Percentiles rank a stretch among this genome's conserved stretches.
Evolutionary conservation across 2,797 vertebrate genomes (phyloP).

Genomic region (Rhadinocentrus ornatus): DNA sequence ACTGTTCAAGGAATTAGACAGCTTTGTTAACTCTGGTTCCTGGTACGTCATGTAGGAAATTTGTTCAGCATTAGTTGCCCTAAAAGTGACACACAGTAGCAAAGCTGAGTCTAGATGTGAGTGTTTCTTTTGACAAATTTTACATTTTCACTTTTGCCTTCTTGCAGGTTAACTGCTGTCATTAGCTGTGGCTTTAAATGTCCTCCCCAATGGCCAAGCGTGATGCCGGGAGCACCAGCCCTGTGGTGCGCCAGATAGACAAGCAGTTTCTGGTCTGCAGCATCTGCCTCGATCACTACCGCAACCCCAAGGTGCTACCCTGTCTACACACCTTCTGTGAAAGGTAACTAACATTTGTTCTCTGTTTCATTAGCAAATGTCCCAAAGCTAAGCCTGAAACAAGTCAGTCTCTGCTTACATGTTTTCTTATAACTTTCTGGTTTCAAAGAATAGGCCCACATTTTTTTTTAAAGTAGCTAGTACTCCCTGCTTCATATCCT

Average conservation of each 20-base stretch:
- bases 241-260: slow-evolving; percentile 95
- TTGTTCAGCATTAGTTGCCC: slow-evolving; percentile 4
- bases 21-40: slow-evolving; percentile 60
- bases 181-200: slow-evolving; percentile 70
- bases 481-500: slow-evolving; percentile 1
- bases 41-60: slow-evolving; percentile 49
- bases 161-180: slow-evolving; percentile 66
- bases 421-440: slow-evolving; percentile 5
- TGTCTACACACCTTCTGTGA: slow-evolving; percentile 97
- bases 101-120: slow-evolving; percentile 1
- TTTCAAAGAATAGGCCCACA: not conserved
- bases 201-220: slow-evolving; percentile 87
- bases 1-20: slow-evolving; percentile 60
- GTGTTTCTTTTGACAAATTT: not conserved
- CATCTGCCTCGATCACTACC: slow-evolving; percentile 94
- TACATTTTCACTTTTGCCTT: slow-evolving; percentile 21
- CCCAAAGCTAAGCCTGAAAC: slow-evolving; percentile 7
- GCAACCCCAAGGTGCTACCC: slow-evolving; percentile 93
- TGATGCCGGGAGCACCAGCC: slow-evolving; percentile 89
- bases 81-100: slow-evolving; percentile 26
- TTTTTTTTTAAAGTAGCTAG: not conserved
- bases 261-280: slow-evolving; percentile 97
- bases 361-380: slow-evolving; percentile 5
- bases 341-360: slow-evolving; percentile 79
- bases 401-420: slow-evolving; percentile 20